phyloP scores from a whole-genome alignment of 2,113 vertebrate genomes.

The Himantopus leucocephalus region DNA sequence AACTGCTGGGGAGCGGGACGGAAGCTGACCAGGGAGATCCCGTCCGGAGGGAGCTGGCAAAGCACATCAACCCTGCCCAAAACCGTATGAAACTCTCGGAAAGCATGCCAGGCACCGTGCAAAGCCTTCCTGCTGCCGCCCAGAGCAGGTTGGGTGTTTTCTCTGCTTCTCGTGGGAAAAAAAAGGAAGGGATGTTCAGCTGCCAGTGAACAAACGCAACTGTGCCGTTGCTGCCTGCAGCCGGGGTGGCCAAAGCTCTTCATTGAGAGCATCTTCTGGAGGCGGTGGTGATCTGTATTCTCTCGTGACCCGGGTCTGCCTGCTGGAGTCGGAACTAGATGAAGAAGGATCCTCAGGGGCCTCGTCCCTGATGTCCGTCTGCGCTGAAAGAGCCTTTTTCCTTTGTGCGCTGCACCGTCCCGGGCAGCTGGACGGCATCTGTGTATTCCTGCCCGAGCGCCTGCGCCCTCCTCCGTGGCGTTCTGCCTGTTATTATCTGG shows the following conservation, averaged over 20 bases:
- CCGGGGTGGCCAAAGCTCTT: background rate
- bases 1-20: background rate
- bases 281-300: background rate
- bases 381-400: background rate
- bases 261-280: background rate
- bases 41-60: background rate
- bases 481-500: background rate
- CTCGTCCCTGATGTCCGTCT: background rate
- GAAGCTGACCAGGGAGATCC: rapidly evolving
- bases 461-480: background rate
- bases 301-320: background rate
- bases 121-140: background rate
- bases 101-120: rapidly evolving
- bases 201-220: rapidly evolving
- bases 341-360: background rate
- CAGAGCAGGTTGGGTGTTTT: rapidly evolving
- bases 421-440: background rate
- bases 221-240: background rate
- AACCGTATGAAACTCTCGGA: rapidly evolving
- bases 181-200: rapidly evolving
- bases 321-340: background rate
- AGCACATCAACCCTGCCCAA: background rate
- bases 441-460: rapidly evolving
- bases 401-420: rapidly evolving
- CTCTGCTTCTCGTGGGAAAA: background rate